A percentile compares a stretch with the other conserved stretches of the same genome.
Evolutionary conservation across 2,888 invertebrate species (phyloP).

Genomic region (Lepidonotus clava): DNA sequence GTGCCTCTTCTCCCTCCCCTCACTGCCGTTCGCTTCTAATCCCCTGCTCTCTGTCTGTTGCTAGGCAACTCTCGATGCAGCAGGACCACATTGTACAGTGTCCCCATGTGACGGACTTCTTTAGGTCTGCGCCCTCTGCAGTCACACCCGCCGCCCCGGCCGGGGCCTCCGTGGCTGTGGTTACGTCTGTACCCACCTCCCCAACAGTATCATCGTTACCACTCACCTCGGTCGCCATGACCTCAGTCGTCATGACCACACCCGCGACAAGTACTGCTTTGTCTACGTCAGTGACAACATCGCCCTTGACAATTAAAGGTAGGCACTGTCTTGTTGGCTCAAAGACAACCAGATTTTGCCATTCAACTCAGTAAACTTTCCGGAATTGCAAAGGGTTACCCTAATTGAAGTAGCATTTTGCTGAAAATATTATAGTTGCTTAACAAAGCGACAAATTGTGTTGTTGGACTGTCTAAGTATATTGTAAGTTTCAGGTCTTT

Average conservation of each 20-base stretch:
- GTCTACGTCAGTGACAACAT: neutral
- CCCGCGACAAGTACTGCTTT: neutral
- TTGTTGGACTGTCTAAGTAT: too few species aligned
- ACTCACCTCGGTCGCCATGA: neutral
- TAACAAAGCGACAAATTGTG: neutral
- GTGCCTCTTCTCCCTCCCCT: neutral
- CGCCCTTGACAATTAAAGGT: slow-evolving; percentile 39
- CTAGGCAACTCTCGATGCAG: slow-evolving; percentile 52
- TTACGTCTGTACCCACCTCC: neutral
- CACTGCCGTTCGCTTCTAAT: neutral
- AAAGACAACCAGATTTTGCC: too few species aligned
- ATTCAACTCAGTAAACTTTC: too few species aligned
- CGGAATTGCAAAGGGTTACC: too few species aligned
- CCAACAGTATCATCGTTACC: neutral
- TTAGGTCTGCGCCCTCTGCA: neutral
- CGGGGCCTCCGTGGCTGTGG: neutral
- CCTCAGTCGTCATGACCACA: neutral
- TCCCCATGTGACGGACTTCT: slow-evolving; percentile 51
- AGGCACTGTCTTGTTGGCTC: too few species aligned
- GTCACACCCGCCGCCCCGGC: neutral
- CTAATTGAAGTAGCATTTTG: too few species aligned
- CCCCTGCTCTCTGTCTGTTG: neutral
- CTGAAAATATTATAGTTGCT: neutral
- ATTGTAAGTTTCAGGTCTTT: too few species aligned
- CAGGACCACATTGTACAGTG: slow-evolving; percentile 57